phyloP scores from a whole-genome alignment of 2,888 invertebrate genomes.

The Embidobia sp. region DNA sequence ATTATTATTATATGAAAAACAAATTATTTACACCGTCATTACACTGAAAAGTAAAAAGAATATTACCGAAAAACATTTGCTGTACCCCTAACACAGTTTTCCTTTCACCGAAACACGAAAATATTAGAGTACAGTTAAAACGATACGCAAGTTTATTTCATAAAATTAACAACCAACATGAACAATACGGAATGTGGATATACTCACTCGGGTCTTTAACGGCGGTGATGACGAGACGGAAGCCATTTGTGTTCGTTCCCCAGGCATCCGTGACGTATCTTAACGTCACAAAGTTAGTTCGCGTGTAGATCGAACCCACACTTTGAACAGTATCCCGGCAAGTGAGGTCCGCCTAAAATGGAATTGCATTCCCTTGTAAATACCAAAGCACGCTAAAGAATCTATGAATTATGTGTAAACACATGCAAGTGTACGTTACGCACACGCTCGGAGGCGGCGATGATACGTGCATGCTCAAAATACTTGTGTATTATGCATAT shows the following conservation, averaged over 20 bases:
- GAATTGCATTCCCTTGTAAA: conserved; percentile 64
- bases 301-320: conserved; percentile 93
- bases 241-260: conserved; percentile 95
- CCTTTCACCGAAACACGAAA: no score
- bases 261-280: conserved; percentile 96
- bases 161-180: no score
- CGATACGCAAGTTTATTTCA: no score
- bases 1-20: no score
- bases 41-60: no score
- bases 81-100: no score
- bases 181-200: not conserved
- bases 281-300: conserved; percentile 96
- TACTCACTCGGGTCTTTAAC: conserved; percentile 96
- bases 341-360: conserved; percentile 92
- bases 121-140: no score
- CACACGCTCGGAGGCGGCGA: not conserved
- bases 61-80: no score
- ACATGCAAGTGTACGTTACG: not conserved
- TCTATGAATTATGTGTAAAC: conserved; percentile 55
- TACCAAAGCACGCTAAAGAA: conserved; percentile 46
- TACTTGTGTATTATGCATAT: conserved; percentile 35
- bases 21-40: no score
- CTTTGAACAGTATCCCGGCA: conserved; percentile 95
- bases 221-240: conserved; percentile 95
- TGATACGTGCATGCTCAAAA: conserved; percentile 22